A percentile compares a stretch with the other conserved stretches of the same genome.
These are phyloP conservation scores for Papilio demoleus DNA, from an alignment of 2,888 invertebrate species.

Conservation along the genomic window DNA sequence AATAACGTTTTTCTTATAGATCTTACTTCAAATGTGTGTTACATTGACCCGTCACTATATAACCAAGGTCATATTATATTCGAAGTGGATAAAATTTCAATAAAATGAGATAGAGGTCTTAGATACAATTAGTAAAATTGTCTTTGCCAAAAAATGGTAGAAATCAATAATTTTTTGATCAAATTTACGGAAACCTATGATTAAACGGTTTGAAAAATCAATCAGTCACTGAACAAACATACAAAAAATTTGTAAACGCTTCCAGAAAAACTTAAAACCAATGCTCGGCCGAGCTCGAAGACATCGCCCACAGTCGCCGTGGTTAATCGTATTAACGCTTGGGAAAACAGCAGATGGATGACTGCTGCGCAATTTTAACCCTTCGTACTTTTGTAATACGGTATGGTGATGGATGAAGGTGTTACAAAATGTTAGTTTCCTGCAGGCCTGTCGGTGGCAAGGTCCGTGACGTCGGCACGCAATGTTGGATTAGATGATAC, in stretches of 20 bases:
- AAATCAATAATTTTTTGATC: too few species aligned
- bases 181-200: neutral
- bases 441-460: constrained; percentile 63
- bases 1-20: neutral
- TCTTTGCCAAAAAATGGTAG: neutral
- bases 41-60: neutral
- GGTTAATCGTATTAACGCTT: constrained; percentile 68
- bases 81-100: neutral
- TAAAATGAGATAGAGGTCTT: too few species aligned
- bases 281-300: constrained; percentile 52
- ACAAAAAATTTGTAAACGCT: constrained; percentile 17
- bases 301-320: constrained; percentile 61
- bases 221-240: neutral
- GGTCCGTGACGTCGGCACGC: constrained; percentile 58
- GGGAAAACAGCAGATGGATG: constrained; percentile 58
- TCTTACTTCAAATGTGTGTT: neutral
- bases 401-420: constrained; percentile 47
- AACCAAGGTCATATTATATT: neutral
- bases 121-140: too few species aligned
- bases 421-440: constrained; percentile 64
- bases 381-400: constrained; percentile 48
- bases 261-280: constrained; percentile 40
- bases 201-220: constrained; percentile 9
- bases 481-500: constrained; percentile 7
- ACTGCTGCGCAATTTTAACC: constrained; percentile 47